phyloP scores from a whole-genome alignment of 2,888 invertebrate genomes.

The Leptogaster cylindrica region DNA sequence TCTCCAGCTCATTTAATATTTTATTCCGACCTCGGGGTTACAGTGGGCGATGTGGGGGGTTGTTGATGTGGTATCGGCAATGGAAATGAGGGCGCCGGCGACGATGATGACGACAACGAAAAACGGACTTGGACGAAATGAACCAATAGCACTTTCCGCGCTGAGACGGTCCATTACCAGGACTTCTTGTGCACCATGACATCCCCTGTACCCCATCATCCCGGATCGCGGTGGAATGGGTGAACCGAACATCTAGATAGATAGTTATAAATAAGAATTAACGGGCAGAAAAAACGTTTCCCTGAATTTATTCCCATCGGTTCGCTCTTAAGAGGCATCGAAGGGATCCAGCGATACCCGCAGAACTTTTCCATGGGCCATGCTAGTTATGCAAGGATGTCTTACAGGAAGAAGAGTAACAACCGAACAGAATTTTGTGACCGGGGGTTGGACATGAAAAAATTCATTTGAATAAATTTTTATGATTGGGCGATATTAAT shows the following conservation, averaged over 20 bases:
- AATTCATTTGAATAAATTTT: constrained; percentile 48
- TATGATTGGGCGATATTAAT: constrained; percentile 48
- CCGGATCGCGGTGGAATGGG: background rate
- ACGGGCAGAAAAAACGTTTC: constrained; percentile 43
- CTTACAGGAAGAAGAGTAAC: background rate
- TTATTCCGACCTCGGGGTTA: constrained; percentile 43
- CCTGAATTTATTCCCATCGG: constrained; percentile 45
- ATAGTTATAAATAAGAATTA: constrained; percentile 49
- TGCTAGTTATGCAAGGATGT: background rate
- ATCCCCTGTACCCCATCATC: constrained; percentile 3
- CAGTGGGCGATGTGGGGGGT: background rate
- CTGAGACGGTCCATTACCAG: constrained; percentile 15
- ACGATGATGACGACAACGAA: constrained; percentile 14
- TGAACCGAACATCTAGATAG: constrained; percentile 41
- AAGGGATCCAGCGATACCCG: background rate
- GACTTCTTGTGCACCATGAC: background rate
- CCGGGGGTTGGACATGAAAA: constrained; percentile 40
- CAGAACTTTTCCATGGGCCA: background rate
- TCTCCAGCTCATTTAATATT: constrained; percentile 46
- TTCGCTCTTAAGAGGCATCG: constrained; percentile 18
- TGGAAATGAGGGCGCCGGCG: background rate
- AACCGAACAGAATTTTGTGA: background rate
- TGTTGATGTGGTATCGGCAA: background rate
- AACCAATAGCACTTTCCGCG: background rate
- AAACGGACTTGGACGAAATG: constrained; percentile 7